Base-by-base conservation (phyloP, 2,113 vertebrate species). In the Anguilla japonica region DNA sequence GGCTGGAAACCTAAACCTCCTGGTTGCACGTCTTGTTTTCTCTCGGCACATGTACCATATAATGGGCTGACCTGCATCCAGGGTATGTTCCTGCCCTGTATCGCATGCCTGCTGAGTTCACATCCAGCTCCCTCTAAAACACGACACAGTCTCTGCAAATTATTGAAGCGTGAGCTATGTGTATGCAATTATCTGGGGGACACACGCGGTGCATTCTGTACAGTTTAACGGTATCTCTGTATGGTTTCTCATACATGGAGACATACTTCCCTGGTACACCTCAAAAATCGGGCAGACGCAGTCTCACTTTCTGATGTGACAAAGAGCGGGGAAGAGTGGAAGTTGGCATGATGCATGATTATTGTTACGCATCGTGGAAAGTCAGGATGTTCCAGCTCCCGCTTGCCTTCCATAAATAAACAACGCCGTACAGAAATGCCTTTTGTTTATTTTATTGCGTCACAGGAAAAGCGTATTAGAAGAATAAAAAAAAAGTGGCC, bases 391-490 rank as follows among this genome's bases (percentile, higher is more conserved):
- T 34, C n/a, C 71, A n/a, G 71, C n/a, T 75, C 26, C 26, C 26
- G n/a, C 9, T 29, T 7, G 71, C 71, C 71, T 34, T 75, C n/a
- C 71, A 34, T 34, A 75, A 75, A 75, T 34, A 75, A 75, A 75
- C 26, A 75, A 5, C 11, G 11, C 71, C 34, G 71, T 14, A 75
- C 6, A 75, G 71, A 75, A 75, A 75, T 22, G 71, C 11, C 71
- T 75, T 75, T 75, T 75, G 22, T 75, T 75, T 34, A n/a, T 75
- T 75, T 75, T 75, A 75, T 34, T 75, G 71, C 26, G 71, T 67
- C 60, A 26, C 22, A 20, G 20, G 60, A 67, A 22, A 26, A 67
- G 60, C 50, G 50, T 11, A 53, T 22, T 75, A 6, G 7, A 75
- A 75, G 26, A 71, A 26, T 71, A 46, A 67, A n/a, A 34, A 34